Evolutionary conservation across 2,113 vertebrate genomes (phyloP), one percentile per base, ranked within the genome.

Genomic region (Ammospiza caudacuta): DNA sequence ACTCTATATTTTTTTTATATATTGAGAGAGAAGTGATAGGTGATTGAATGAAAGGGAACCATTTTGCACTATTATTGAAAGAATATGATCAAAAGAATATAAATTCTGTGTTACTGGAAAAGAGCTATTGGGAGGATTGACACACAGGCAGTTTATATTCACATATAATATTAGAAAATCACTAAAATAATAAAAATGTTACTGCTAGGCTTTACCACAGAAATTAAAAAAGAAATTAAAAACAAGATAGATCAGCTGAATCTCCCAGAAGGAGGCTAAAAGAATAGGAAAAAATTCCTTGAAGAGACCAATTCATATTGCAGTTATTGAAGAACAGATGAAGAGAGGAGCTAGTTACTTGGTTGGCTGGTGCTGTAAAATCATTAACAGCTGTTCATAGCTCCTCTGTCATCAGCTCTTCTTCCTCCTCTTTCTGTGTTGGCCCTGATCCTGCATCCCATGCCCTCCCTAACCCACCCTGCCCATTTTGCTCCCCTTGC

Each of bases 191-290:
- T 80, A 44, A 20, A 93, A 91, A 21, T 55, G 47, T 78, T 73
- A 67, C 37, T 74, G 31, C 59, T 77, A 31, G 86, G 43, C 68
- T 92, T 87, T 80, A 29, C 28, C 33, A 54, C 46, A 80, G 55
- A 90, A 93, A 86, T 90, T 79, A 90, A 88, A 86, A 88, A 4
- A 80, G 55, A 90, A 93, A 86, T 90, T 79, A 90, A 88, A 86
- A 88, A 4, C 20, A 43, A 67, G 67, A 52, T 4, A 69, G 31
- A 92, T 58, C 23, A 52, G 22, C 35, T 70, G n/a, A 88, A 61
- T 66, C 33, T 83, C 72, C 61, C 51, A 69, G 46, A 61, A 83
- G 43, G 28, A 76, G 25, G 6, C 16, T 28, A 70, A 83, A 89
- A 66, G 39, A 58, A 49, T 55, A 46, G 28, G 11, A 62, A 83